Percentiles rank a stretch among this genome's conserved stretches.
Evolutionary conservation across 2,797 vertebrate species (phyloP).

Genomic region (Forpus xanthops): DNA sequence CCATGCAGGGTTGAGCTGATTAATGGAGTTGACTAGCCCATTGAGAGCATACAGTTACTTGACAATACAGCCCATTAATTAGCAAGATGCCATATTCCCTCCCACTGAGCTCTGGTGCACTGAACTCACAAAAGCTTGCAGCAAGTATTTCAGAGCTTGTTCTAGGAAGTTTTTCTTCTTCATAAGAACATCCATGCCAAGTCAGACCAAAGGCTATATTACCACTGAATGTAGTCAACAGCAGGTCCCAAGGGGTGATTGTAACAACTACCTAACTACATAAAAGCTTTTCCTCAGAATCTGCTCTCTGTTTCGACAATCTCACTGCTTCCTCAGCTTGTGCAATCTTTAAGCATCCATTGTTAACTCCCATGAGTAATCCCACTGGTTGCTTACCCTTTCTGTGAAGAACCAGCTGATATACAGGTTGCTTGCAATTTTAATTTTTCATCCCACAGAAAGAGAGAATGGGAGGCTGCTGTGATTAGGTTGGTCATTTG

Average conservation of each 20-base stretch:
- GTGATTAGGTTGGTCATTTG: background rate
- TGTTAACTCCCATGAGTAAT: background rate
- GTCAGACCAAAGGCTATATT: background rate
- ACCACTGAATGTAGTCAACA: background rate
- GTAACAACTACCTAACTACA: background rate
- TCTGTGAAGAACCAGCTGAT: background rate
- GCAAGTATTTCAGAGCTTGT: background rate
- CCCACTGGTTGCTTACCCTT: background rate
- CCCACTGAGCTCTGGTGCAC: background rate
- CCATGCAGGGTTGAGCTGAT: slow-evolving; percentile 39
- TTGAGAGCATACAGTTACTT: slow-evolving; percentile 43
- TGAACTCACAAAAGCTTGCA: background rate
- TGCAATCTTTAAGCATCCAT: background rate
- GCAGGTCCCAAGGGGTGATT: background rate
- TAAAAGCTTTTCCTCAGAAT: background rate
- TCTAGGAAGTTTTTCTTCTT: background rate
- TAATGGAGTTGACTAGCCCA: slow-evolving; percentile 34
- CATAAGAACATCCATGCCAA: background rate
- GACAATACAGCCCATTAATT: slow-evolving; percentile 61
- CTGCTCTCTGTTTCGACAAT: background rate
- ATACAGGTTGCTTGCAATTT: background rate
- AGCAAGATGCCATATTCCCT: slow-evolving; percentile 10
- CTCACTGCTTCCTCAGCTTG: background rate
- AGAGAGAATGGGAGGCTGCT: background rate
- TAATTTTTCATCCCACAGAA: background rate